A percentile compares a stretch with the other conserved stretches of the same genome.
These are phyloP conservation scores for Heliothis virescens DNA, from an alignment of 1,140 invertebrate species.

Conservation along the genomic window DNA sequence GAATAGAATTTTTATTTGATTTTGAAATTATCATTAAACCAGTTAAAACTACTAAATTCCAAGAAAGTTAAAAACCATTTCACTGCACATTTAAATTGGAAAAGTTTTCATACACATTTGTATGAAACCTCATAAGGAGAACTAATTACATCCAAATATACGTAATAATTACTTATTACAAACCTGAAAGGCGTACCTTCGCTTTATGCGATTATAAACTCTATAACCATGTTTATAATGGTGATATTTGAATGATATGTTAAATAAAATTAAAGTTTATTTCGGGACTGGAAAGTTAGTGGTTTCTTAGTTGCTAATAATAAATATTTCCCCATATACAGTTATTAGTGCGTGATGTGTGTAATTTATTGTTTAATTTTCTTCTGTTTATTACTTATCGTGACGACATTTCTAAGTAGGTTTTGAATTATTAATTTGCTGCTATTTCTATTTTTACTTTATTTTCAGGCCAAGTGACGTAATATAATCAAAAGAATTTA, in stretches of 20 bases:
- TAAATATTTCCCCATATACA: neutral
- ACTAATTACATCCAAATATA: slow-evolving; percentile 24
- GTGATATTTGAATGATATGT: neutral
- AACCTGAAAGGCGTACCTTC: neutral
- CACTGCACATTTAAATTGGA: slow-evolving; percentile 1
- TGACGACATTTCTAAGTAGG: neutral
- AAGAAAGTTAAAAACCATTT: neutral
- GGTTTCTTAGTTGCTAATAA: neutral
- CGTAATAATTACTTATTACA: slow-evolving; percentile 3
- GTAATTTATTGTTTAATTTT: neutral
- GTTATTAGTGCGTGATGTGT: neutral
- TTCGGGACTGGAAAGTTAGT: neutral
- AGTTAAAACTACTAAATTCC: no score
- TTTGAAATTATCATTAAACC: neutral
- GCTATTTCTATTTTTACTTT: neutral
- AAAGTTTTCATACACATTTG: slow-evolving; percentile 19
- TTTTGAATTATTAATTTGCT: no score
- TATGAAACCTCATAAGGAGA: slow-evolving; percentile 22
- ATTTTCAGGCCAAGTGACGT: neutral
- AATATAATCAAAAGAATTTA: neutral
- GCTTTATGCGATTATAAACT: neutral
- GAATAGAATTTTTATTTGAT: neutral
- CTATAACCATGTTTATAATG: neutral
- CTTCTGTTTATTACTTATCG: neutral
- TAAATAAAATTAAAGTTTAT: neutral